Evolutionary conservation across 1,140 invertebrate species (phyloP).

Genomic region (Nasonia giraulti): DNA sequence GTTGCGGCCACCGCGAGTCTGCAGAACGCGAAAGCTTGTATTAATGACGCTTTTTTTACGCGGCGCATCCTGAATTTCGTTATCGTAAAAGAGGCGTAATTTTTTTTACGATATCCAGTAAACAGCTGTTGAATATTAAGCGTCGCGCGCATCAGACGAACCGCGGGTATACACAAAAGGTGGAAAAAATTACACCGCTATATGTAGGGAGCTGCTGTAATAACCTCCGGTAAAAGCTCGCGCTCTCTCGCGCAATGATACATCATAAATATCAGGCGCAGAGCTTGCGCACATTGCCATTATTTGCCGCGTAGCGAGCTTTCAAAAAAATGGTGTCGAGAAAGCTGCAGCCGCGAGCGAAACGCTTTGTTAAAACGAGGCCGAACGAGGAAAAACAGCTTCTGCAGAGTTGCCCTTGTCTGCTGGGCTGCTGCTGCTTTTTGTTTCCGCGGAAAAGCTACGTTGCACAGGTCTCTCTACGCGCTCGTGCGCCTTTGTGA

Average conservation of each 20-base stretch:
- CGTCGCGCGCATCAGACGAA: not conserved
- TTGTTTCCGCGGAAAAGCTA: not conserved
- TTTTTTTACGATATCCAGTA: not conserved
- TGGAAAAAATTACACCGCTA: not conserved
- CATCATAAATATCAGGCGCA: not conserved
- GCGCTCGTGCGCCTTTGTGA: not conserved
- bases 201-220: not conserved
- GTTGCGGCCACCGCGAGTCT: not conserved
- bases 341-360: constrained; percentile 2
- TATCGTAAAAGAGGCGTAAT: not conserved
- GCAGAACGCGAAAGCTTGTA: not conserved
- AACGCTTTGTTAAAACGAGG: constrained; percentile 21
- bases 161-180: not conserved
- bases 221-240: not conserved
- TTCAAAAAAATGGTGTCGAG: constrained; percentile 2
- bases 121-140: not conserved
- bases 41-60: not conserved
- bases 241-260: not conserved
- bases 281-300: not conserved
- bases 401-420: not conserved
- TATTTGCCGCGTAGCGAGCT: not conserved
- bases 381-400: constrained; percentile 38
- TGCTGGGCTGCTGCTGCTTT: not conserved
- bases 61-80: not conserved
- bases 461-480: not conserved